Conservation (phyloP, 2,888 invertebrate genomes). For the Xylophagus ater region DNA sequence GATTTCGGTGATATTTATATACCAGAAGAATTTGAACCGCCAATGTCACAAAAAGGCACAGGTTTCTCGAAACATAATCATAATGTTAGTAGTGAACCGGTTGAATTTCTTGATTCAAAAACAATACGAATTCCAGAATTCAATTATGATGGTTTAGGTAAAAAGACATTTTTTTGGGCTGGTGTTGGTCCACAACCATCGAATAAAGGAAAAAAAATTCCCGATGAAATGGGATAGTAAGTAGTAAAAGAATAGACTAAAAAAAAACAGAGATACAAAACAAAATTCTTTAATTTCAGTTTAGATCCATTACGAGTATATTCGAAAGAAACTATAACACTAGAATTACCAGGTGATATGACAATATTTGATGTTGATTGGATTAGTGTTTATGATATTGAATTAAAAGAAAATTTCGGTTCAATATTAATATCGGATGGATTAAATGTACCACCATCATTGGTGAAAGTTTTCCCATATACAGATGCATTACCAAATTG, state of each 20-base stretch:
- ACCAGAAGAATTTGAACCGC: constrained; percentile 83
- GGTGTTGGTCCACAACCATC: constrained; percentile 82
- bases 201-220: constrained; percentile 67
- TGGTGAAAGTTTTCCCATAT: constrained; percentile 51
- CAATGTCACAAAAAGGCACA: constrained; percentile 50
- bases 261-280: no score
- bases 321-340: constrained; percentile 55
- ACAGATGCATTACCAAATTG: constrained; percentile 68
- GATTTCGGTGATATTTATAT: constrained; percentile 83
- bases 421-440: constrained; percentile 68
- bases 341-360: constrained; percentile 69
- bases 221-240: constrained; percentile 89
- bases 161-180: constrained; percentile 74
- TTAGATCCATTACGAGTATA: constrained; percentile 68
- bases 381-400: constrained; percentile 68
- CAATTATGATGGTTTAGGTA: constrained; percentile 64
- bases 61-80: constrained; percentile 50
- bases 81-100: constrained; percentile 56
- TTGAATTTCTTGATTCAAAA: constrained; percentile 70
- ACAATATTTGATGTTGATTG: constrained; percentile 75
- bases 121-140: constrained; percentile 67
- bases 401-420: constrained; percentile 55
- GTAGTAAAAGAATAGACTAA: constrained; percentile 40
- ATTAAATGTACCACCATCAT: constrained; percentile 78
- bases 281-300: constrained; percentile 45